A percentile compares a stretch with the other conserved stretches of the same genome.
These are phyloP conservation scores for Chelmon rostratus DNA, from an alignment of 2,797 vertebrate species.

Conservation along the genomic window DNA sequence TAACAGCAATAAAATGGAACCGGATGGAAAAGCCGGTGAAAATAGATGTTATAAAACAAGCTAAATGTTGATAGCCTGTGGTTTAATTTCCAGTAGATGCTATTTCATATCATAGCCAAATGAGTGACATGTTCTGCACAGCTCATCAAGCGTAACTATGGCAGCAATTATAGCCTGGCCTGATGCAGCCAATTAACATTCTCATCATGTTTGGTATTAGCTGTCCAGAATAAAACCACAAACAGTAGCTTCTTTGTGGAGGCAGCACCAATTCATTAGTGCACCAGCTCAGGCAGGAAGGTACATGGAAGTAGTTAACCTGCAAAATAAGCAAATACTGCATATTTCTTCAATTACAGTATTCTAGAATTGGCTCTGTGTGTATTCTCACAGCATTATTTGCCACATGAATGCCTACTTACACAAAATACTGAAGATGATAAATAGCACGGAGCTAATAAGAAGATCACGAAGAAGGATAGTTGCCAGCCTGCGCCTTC, in stretches of 20 bases:
- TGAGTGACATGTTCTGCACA: conserved; percentile 43
- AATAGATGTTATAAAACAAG: conserved; percentile 23
- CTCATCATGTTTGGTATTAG: conserved; percentile 35
- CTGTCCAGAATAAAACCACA: conserved; percentile 35
- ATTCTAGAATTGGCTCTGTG: conserved; percentile 15
- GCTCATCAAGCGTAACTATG: conserved; percentile 45
- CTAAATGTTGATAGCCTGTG: conserved; percentile 2
- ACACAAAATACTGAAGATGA: conserved; percentile 38
- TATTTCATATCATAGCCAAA: conserved; percentile 23
- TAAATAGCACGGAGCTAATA: conserved; percentile 44
- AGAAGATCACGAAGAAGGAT: conserved; percentile 24
- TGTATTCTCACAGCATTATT: conserved; percentile 38
- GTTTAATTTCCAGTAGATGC: background rate
- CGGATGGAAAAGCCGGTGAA: background rate
- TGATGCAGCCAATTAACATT: conserved; percentile 48
- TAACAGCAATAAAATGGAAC: conserved; percentile 20
- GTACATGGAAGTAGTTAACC: conserved; percentile 40
- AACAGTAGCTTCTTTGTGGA: conserved; percentile 28
- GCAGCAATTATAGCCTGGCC: conserved; percentile 42
- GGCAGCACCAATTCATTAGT: conserved; percentile 48
- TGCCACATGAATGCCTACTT: conserved; percentile 39
- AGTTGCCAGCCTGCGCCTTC: conserved; percentile 29
- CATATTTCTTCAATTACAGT: conserved; percentile 35
- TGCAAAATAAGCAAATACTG: conserved; percentile 40
- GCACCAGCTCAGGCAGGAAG: conserved; percentile 16